These are phyloP conservation scores for Amphiduros pacificus DNA, from an alignment of 2,888 invertebrate species.

Conservation along the genomic window DNA sequence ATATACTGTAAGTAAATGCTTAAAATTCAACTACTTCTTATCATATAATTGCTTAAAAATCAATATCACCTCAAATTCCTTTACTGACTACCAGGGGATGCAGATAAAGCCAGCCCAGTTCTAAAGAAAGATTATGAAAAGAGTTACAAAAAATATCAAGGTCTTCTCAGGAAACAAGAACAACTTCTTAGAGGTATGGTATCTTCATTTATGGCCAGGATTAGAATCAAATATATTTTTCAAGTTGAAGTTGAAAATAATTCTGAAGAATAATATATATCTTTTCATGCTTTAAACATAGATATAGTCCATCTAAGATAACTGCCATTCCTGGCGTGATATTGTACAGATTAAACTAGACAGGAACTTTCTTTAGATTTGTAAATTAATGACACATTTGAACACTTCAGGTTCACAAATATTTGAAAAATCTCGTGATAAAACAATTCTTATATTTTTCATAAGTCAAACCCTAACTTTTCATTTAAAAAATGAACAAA, in stretches of 20 bases:
- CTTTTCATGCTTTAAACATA: no score
- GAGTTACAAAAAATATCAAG: slow-evolving; percentile 74
- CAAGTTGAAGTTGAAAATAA: not conserved
- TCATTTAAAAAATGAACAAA: no score
- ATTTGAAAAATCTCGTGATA: not conserved
- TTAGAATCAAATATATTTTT: not conserved
- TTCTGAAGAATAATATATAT: no score
- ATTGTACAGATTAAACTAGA: no score
- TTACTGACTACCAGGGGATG: slow-evolving; percentile 37
- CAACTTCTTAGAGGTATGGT: slow-evolving; percentile 73
- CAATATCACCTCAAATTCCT: slow-evolving; percentile 9
- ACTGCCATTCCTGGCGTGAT: no score
- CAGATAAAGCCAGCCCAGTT: slow-evolving; percentile 44
- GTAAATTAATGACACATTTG: no score
- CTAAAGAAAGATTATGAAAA: slow-evolving; percentile 74
- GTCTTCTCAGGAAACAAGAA: slow-evolving; percentile 88
- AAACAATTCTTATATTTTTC: no score
- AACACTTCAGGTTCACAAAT: no score
- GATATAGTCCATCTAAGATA: no score
- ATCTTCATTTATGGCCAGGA: slow-evolving; percentile 30
- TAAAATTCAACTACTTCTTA: not conserved
- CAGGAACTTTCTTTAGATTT: no score
- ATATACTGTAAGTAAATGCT: not conserved
- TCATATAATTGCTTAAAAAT: not conserved
- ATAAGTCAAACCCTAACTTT: no score